These are phyloP conservation scores for Phaedon cochleariae DNA, from an alignment of 2,888 invertebrate species.

Conservation along the genomic window DNA sequence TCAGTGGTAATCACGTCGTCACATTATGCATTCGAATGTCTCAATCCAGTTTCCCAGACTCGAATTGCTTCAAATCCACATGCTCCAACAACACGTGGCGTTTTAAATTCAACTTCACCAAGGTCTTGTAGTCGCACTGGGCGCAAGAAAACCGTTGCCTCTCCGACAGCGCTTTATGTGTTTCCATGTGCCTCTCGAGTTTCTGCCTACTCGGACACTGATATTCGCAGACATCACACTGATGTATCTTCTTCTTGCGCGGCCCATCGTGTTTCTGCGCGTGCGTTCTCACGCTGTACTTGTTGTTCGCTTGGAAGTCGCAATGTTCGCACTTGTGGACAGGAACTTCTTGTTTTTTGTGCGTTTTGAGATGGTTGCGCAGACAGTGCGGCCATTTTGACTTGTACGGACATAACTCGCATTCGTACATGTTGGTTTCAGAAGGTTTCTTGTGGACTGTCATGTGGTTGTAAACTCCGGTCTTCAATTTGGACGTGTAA, in stretches of 20 bases:
- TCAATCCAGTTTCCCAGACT: background rate
- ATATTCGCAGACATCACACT: background rate
- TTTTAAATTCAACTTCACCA: background rate
- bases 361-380: conserved; percentile 11
- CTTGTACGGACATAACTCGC: conserved; percentile 14
- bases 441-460: conserved; percentile 3
- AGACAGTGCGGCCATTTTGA: conserved; percentile 17
- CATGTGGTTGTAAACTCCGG: conserved; percentile 5
- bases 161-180: background rate
- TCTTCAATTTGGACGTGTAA: conserved; percentile 5
- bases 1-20: too few species aligned
- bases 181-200: background rate
- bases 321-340: background rate
- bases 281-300: conserved; percentile 7
- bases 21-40: too few species aligned
- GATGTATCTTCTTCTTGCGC: background rate
- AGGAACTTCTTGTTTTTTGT: background rate
- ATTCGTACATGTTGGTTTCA: conserved; percentile 3
- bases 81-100: background rate
- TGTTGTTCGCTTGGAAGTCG: conserved; percentile 2
- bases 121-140: background rate
- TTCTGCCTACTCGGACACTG: background rate
- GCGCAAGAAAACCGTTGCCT: background rate
- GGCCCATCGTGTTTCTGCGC: background rate
- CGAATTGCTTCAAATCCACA: background rate